Conservation (phyloP, 2,797 vertebrate species). For the Macroramphosus scolopax region DNA sequence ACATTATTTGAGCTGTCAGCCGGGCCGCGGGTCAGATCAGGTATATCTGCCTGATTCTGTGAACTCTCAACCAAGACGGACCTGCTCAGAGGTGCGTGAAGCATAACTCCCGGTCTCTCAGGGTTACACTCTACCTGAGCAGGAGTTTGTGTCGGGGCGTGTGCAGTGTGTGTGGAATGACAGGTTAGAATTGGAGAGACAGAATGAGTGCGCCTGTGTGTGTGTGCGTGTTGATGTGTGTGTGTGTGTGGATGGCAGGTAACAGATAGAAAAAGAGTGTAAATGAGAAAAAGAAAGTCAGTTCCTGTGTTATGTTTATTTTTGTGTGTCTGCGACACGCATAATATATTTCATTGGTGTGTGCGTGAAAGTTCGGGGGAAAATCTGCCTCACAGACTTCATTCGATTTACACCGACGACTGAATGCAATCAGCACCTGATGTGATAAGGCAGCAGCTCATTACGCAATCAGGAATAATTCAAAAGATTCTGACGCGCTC, state of each 20-base stretch:
- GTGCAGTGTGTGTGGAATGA: constrained; percentile 14
- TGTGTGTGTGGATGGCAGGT: constrained; percentile 12
- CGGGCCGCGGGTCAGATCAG: constrained; percentile 50
- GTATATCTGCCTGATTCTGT: constrained; percentile 59
- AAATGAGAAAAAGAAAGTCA: neutral
- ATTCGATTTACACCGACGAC: constrained; percentile 32
- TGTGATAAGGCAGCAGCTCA: constrained; percentile 28
- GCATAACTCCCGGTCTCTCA: constrained; percentile 40
- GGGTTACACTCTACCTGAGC: constrained; percentile 26
- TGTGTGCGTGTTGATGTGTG: constrained; percentile 3
- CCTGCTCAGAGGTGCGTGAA: constrained; percentile 53
- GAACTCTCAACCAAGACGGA: constrained; percentile 55
- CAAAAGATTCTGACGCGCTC: neutral
- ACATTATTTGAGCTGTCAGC: constrained; percentile 28
- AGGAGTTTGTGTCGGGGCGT: constrained; percentile 15
- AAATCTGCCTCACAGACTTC: constrained; percentile 13
- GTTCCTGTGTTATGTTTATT: constrained; percentile 2
- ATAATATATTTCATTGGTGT: too few species aligned
- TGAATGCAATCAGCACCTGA: constrained; percentile 30
- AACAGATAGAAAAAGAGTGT: neutral
- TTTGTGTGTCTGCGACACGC: too few species aligned
- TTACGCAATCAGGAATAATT: constrained; percentile 17
- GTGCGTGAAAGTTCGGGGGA: constrained; percentile 14
- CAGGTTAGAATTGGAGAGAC: constrained; percentile 5
- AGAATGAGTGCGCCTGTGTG: too few species aligned